These are phyloP conservation scores for Jordanella pulchra DNA, from an alignment of 2,797 vertebrate species.

Conservation along the genomic window DNA sequence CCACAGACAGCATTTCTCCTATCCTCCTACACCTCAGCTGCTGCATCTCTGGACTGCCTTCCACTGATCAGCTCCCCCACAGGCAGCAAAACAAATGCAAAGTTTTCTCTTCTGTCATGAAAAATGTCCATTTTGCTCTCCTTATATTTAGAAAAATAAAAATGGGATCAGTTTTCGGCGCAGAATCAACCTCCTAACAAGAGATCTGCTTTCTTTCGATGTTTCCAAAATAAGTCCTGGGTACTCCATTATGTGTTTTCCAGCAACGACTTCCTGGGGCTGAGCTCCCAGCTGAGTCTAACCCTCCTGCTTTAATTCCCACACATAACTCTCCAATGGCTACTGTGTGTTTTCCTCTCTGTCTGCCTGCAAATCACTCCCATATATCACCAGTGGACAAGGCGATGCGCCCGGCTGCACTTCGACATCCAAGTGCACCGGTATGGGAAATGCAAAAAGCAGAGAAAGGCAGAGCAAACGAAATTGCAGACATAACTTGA, in stretches of 20 bases:
- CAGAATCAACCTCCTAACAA: constrained; percentile 1
- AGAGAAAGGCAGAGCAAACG: constrained; percentile 12
- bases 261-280: constrained; percentile 17
- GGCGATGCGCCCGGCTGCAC: constrained; percentile 52
- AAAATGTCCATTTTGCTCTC: not conserved
- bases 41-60: constrained; percentile 55
- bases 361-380: constrained; percentile 64
- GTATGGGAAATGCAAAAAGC: constrained; percentile 36
- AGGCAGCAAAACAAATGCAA: constrained; percentile 42
- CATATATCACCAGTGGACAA: constrained; percentile 68
- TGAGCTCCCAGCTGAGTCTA: constrained; percentile 23
- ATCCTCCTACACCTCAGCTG: constrained; percentile 75
- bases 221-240: constrained; percentile 18
- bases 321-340: constrained; percentile 39
- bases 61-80: constrained; percentile 50
- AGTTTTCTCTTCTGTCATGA: constrained; percentile 6
- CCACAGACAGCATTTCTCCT: constrained; percentile 66
- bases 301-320: constrained; percentile 37
- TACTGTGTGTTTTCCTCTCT: constrained; percentile 49
- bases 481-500: constrained; percentile 17
- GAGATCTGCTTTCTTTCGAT: constrained; percentile 8
- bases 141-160: constrained; percentile 18
- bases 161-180: not conserved
- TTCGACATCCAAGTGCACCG: constrained; percentile 41
- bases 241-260: constrained; percentile 24